Conservation (phyloP, 2,888 invertebrate genomes). For the Parnassius orleans region DNA sequence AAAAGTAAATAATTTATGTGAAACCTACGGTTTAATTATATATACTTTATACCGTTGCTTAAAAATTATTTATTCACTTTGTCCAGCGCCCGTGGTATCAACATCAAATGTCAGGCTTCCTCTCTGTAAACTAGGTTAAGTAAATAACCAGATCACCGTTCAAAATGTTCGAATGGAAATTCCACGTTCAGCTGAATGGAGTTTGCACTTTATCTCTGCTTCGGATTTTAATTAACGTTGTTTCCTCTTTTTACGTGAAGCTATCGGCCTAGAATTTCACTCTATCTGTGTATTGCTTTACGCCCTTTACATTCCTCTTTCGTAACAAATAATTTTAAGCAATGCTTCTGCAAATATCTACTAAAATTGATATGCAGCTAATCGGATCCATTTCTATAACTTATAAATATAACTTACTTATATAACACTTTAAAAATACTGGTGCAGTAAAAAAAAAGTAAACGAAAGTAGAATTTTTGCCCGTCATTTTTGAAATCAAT, state of each 20-base stretch:
- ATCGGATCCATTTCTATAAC: too few relatives aligned
- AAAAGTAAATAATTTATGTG: slow-evolving; percentile 35
- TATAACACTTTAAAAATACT: too few relatives aligned
- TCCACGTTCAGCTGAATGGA: slow-evolving; percentile 53
- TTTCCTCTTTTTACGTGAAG: slow-evolving; percentile 36
- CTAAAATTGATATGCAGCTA: too few relatives aligned
- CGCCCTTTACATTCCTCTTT: slow-evolving; percentile 18
- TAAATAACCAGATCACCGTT: slow-evolving; percentile 66
- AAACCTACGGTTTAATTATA: slow-evolving; percentile 24
- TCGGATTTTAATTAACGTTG: slow-evolving; percentile 62
- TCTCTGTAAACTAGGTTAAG: slow-evolving; percentile 61
- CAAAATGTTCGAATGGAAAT: slow-evolving; percentile 56
- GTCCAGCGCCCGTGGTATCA: slow-evolving; percentile 47
- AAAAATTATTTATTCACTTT: slow-evolving; percentile 61
- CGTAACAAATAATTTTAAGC: slow-evolving; percentile 14
- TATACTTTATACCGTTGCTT: slow-evolving; percentile 48
- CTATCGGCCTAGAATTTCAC: slow-evolving; percentile 32
- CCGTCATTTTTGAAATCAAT: too few relatives aligned
- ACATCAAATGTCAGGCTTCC: slow-evolving; percentile 52
- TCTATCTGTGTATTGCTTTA: slow-evolving; percentile 14
- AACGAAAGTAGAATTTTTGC: too few relatives aligned
- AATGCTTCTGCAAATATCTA: too few relatives aligned
- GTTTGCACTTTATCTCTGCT: slow-evolving; percentile 56
- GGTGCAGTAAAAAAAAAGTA: too few relatives aligned
- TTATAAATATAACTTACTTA: too few relatives aligned